A percentile compares a stretch with the other conserved stretches of the same genome.
Conservation (phyloP, 2,113 vertebrate species). For the Colinus virginianus region DNA sequence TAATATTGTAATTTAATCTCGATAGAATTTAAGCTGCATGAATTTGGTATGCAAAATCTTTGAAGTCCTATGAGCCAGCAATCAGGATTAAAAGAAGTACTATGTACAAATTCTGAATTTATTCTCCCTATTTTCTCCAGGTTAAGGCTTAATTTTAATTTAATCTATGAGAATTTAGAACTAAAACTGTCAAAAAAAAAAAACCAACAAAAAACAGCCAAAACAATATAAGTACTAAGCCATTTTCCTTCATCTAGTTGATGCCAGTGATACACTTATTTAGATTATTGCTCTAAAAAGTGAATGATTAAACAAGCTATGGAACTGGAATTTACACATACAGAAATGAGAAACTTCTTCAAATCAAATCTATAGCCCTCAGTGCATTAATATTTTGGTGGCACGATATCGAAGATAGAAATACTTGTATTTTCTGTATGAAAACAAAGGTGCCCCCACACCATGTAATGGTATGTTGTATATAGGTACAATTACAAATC, state of each 20-base stretch:
- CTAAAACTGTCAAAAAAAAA: neutral
- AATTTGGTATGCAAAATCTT: neutral
- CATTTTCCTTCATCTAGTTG: neutral
- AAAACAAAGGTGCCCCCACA: neutral
- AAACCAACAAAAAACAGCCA: no score
- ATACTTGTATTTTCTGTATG: neutral
- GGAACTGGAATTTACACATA: neutral
- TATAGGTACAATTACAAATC: neutral
- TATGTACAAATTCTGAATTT: neutral
- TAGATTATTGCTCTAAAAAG: neutral
- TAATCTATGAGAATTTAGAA: neutral
- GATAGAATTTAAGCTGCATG: neutral
- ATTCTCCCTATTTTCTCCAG: neutral
- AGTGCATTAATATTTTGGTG: neutral
- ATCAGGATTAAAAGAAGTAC: neutral
- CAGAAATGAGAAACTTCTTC: neutral
- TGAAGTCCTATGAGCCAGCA: neutral
- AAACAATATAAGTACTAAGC: neutral
- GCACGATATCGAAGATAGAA: neutral
- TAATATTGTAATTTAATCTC: neutral
- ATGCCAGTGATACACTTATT: neutral
- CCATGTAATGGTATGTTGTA: neutral
- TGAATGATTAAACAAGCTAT: neutral
- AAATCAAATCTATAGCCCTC: neutral
- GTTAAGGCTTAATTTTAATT: neutral